Percentiles rank a stretch among this genome's conserved stretches.
phyloP scores from a whole-genome alignment of 2,797 vertebrate genomes.

The Acestrorhynchus altus region DNA sequence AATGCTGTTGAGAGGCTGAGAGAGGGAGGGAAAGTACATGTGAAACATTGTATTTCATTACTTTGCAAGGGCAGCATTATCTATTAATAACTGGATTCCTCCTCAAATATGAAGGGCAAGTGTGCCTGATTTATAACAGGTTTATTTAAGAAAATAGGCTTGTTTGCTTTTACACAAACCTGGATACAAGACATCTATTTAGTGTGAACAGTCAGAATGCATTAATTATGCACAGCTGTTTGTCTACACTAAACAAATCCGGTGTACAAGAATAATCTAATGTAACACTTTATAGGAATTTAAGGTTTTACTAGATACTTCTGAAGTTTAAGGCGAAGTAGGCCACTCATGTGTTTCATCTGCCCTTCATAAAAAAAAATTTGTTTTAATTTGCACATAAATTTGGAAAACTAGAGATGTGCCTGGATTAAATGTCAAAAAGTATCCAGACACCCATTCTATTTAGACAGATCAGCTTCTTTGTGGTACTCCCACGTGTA shows the following conservation, averaged over 20 bases:
- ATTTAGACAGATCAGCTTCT: too few species aligned
- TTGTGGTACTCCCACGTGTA: too few species aligned
- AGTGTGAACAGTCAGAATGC: neutral
- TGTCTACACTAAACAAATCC: neutral
- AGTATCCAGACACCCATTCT: too few species aligned
- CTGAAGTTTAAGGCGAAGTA: too few species aligned
- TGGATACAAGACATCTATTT: neutral
- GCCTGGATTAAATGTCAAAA: too few species aligned
- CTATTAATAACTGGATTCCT: conserved; percentile 38
- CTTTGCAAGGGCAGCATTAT: conserved; percentile 47
- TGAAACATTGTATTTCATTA: conserved; percentile 66
- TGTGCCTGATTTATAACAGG: conserved; percentile 17
- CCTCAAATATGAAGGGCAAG: conserved; percentile 30
- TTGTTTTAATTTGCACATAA: too few species aligned
- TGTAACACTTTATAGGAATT: too few species aligned
- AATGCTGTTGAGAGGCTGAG: conserved; percentile 71
- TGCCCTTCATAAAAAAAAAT: too few species aligned
- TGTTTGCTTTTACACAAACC: neutral
- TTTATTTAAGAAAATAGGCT: conserved; percentile 7
- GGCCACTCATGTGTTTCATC: too few species aligned
- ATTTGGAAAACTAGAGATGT: too few species aligned
- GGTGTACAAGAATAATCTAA: too few species aligned
- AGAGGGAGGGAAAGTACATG: conserved; percentile 62
- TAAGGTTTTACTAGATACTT: too few species aligned
- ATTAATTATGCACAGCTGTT: neutral